Conservation (phyloP, 2,797 vertebrate genomes). For the Dipus sagitta region DNA sequence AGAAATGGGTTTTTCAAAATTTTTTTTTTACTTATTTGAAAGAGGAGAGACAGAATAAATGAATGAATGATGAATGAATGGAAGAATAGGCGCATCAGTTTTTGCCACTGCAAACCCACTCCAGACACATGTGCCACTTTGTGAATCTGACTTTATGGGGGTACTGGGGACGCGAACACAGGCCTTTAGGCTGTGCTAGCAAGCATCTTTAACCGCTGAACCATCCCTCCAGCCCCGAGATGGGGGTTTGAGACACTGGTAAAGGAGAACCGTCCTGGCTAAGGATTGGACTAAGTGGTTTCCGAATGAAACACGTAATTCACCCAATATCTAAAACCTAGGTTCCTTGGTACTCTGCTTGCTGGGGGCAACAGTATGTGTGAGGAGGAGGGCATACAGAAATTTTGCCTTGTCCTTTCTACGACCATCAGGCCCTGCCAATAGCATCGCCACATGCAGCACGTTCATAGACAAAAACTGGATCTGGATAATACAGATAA, state of each 20-base stretch:
- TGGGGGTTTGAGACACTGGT: neutral
- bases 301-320: neutral
- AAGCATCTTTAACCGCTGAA: too few relatives aligned
- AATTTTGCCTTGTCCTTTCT: neutral
- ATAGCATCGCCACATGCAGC: slow-evolving; percentile 15
- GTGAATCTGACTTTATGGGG: too few relatives aligned
- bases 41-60: too few relatives aligned
- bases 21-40: too few relatives aligned
- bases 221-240: neutral
- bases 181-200: too few relatives aligned
- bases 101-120: too few relatives aligned
- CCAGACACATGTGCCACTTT: too few relatives aligned
- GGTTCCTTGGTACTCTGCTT: neutral
- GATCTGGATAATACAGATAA: neutral
- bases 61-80: too few relatives aligned
- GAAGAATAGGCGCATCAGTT: too few relatives aligned
- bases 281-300: neutral
- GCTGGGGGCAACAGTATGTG: too few relatives aligned
- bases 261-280: slow-evolving; percentile 16
- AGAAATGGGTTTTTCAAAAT: too few relatives aligned
- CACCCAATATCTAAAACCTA: neutral
- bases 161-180: too few relatives aligned
- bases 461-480: slow-evolving; percentile 15
- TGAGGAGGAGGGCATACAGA: neutral
- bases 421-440: neutral